A percentile compares a stretch with the other conserved stretches of the same genome.
These are phyloP conservation scores for Chlorops oryzae DNA, from an alignment of 1,140 invertebrate genomes.

Conservation along the genomic window DNA sequence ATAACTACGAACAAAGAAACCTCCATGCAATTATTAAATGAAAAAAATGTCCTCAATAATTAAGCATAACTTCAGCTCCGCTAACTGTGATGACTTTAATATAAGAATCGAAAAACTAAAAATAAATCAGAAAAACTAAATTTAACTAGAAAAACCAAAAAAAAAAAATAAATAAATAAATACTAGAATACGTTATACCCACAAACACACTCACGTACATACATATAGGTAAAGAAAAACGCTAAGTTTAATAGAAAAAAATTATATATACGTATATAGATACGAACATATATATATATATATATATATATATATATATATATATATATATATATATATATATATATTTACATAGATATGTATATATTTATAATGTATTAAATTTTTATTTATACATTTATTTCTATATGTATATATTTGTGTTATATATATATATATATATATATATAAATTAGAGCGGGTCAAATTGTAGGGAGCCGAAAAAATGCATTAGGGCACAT, in stretches of 20 bases:
- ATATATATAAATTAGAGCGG: too few relatives aligned
- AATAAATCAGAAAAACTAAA: slow-evolving; percentile 23
- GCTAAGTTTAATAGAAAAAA: too few relatives aligned
- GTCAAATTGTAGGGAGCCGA: too few relatives aligned
- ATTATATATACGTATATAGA: slow-evolving; percentile 14
- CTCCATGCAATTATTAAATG: slow-evolving; percentile 34
- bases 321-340: too few relatives aligned
- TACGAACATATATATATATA: not conserved
- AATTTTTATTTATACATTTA: too few relatives aligned
- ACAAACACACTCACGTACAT: slow-evolving; percentile 13
- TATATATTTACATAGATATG: too few relatives aligned
- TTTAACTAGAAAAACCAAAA: slow-evolving; percentile 20
- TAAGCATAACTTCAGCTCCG: slow-evolving; percentile 48
- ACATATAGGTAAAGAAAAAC: slow-evolving; percentile 26
- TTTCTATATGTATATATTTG: too few relatives aligned
- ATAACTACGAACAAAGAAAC: too few relatives aligned
- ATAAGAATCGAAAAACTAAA: slow-evolving; percentile 44
- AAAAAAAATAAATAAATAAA: slow-evolving; percentile 26
- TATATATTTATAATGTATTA: too few relatives aligned
- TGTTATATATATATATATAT: too few relatives aligned
- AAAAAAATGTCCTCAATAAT: slow-evolving; percentile 46
- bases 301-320: slow-evolving; percentile 15
- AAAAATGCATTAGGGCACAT: too few relatives aligned
- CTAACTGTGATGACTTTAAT: slow-evolving; percentile 50
- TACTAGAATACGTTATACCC: slow-evolving; percentile 12